A percentile compares a stretch with the other conserved stretches of the same genome.
Evolutionary conservation across 2,888 invertebrate species (phyloP).

Genomic region (Volucella inflata): DNA sequence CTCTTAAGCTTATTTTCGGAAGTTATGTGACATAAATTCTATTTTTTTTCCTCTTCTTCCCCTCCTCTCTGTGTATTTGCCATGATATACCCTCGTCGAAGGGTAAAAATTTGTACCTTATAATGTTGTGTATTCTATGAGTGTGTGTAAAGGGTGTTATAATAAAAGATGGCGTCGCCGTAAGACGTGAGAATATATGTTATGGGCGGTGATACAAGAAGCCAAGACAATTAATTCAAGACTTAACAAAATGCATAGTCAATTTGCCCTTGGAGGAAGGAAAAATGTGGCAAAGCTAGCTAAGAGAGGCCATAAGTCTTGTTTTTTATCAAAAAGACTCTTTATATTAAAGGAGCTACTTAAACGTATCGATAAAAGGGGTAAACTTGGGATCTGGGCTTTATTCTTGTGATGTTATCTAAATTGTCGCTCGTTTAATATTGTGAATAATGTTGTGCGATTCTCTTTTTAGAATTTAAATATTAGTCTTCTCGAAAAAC

Average conservation of each 20-base stretch:
- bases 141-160: background rate
- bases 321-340: too few species aligned
- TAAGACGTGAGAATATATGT: constrained; percentile 15
- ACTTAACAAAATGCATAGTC: constrained; percentile 26
- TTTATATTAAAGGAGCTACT: too few species aligned
- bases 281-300: too few species aligned
- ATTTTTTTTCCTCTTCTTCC: background rate
- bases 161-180: constrained; percentile 17
- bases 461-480: too few species aligned
- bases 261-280: constrained; percentile 28
- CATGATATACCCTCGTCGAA: background rate
- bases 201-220: constrained; percentile 46
- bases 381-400: too few species aligned
- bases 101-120: background rate
- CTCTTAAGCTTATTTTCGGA: constrained; percentile 62
- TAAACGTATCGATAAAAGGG: too few species aligned
- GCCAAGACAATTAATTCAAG: constrained; percentile 56
- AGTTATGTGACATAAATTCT: constrained; percentile 64
- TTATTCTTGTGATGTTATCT: too few species aligned
- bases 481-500: too few species aligned
- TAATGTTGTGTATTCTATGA: background rate
- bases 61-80: background rate
- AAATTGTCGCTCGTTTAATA: too few species aligned
- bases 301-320: too few species aligned
- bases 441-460: too few species aligned